phyloP scores from a whole-genome alignment of 1,140 invertebrate species.

The Aphaenogaster floridana region DNA sequence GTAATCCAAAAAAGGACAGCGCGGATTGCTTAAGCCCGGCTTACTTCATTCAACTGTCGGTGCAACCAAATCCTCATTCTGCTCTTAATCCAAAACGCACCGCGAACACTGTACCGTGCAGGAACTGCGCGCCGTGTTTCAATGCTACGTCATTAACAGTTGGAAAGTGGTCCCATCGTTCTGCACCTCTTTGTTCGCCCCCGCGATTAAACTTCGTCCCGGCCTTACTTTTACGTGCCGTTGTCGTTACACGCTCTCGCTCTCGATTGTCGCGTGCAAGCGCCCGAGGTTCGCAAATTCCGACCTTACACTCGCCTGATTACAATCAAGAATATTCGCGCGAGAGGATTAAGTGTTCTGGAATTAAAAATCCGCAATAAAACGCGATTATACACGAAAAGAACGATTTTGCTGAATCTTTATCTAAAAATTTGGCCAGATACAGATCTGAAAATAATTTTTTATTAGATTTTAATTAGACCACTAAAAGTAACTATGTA shows the following conservation, averaged over 20 bases:
- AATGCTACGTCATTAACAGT: constrained; percentile 55
- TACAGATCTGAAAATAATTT: no score
- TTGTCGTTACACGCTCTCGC: constrained; percentile 16
- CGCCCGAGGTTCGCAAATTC: neutral
- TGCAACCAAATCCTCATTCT: neutral
- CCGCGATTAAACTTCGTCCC: constrained; percentile 47
- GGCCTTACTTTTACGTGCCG: constrained; percentile 32
- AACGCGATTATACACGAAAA: neutral
- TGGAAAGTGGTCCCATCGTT: constrained; percentile 42
- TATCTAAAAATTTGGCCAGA: no score
- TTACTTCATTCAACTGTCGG: neutral
- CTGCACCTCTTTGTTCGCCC: constrained; percentile 25
- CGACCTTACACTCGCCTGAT: neutral
- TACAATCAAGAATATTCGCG: constrained; percentile 34
- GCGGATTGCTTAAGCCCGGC: neutral
- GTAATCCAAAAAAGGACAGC: constrained; percentile 21
- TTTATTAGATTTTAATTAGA: no score
- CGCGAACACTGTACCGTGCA: constrained; percentile 25
- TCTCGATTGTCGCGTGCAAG: constrained; percentile 32
- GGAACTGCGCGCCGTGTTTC: constrained; percentile 11
- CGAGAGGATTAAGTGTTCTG: neutral
- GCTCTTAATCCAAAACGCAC: constrained; percentile 1
- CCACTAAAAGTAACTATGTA: no score
- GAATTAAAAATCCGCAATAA: neutral
- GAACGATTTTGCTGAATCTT: no score